Conservation (phyloP, 2,888 invertebrate genomes). For the Phortica magna region DNA sequence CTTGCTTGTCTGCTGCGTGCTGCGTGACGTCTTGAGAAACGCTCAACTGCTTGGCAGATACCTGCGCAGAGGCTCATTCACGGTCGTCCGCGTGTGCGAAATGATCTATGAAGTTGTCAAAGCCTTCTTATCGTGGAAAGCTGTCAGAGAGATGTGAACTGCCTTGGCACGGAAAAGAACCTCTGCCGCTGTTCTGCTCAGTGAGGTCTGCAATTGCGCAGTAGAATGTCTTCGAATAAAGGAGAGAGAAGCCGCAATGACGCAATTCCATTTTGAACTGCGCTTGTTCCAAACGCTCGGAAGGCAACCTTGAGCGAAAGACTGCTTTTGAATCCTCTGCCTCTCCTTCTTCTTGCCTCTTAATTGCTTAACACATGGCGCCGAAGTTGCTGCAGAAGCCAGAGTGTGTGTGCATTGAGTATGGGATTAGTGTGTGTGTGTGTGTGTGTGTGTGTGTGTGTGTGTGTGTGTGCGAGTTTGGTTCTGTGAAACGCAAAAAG, state of each 20-base stretch:
- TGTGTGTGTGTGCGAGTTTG: background rate
- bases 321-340: slow-evolving; percentile 8
- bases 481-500: background rate
- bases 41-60: slow-evolving; percentile 15
- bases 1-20: too few relatives aligned
- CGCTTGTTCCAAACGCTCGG: background rate
- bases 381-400: slow-evolving; percentile 56
- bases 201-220: background rate
- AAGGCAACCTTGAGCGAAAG: background rate
- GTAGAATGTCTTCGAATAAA: background rate
- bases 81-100: background rate
- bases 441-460: background rate
- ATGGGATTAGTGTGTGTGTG: background rate
- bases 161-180: too few relatives aligned
- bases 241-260: background rate
- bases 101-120: slow-evolving; percentile 24
- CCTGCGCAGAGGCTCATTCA: slow-evolving; percentile 11
- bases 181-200: background rate
- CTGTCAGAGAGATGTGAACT: too few relatives aligned
- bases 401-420: slow-evolving; percentile 31
- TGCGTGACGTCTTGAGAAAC: too few relatives aligned
- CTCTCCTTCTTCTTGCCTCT: background rate
- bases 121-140: background rate
- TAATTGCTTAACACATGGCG: slow-evolving; percentile 51
- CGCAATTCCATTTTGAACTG: background rate